Conservation (phyloP, 2,113 vertebrate species). For the Sebastes schlegelii region DNA sequence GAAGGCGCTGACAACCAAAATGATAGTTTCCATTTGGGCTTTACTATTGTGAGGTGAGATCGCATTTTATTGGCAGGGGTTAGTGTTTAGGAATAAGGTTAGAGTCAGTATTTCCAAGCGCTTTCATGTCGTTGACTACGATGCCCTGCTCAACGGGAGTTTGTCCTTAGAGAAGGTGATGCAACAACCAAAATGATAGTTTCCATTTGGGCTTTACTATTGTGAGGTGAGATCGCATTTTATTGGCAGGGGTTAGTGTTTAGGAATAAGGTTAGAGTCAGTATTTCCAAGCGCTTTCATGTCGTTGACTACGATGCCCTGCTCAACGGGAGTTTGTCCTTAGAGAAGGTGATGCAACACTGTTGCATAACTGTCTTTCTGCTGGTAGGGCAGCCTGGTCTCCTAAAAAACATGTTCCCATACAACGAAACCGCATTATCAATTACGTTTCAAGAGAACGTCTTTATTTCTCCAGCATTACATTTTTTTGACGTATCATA, state of each 20-base stretch:
- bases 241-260: conserved; percentile 43
- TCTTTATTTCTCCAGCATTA: too few relatives aligned
- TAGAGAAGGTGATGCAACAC: conserved; percentile 10
- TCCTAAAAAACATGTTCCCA: too few relatives aligned
- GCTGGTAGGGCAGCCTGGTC: not conserved
- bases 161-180: conserved; percentile 31
- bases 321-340: conserved; percentile 48
- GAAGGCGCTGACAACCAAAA: conserved; percentile 68
- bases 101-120: conserved; percentile 52
- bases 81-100: conserved; percentile 1
- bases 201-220: conserved; percentile 60
- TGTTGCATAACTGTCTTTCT: conserved; percentile 10
- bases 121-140: conserved; percentile 24
- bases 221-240: conserved; percentile 66
- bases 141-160: conserved; percentile 27
- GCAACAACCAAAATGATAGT: conserved; percentile 63
- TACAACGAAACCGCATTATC: too few relatives aligned
- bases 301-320: conserved; percentile 1
- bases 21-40: conserved; percentile 72
- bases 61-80: conserved; percentile 54
- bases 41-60: conserved; percentile 62
- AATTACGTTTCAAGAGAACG: too few relatives aligned
- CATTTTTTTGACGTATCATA: too few relatives aligned
- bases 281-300: conserved; percentile 54
- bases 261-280: conserved; percentile 18